A percentile compares a stretch with the other conserved stretches of the same genome.
phyloP scores from a whole-genome alignment of 2,797 vertebrate species.

The Anas capensis region DNA sequence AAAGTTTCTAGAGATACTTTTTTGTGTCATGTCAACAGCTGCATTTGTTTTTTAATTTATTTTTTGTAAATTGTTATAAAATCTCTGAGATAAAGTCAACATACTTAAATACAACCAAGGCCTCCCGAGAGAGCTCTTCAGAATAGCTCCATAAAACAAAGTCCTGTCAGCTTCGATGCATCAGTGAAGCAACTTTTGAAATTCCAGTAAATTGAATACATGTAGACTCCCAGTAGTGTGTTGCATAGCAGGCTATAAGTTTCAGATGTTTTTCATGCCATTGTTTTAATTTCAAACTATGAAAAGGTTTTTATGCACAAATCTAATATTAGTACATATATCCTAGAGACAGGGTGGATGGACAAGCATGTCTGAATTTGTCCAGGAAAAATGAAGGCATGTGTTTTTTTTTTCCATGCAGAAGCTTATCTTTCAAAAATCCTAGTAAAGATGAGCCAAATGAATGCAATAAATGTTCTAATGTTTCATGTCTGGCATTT shows the following conservation, averaged over 20 bases:
- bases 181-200: background rate
- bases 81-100: background rate
- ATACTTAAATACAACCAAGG: background rate
- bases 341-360: background rate
- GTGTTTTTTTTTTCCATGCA: background rate
- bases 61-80: background rate
- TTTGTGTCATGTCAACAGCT: background rate
- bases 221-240: background rate
- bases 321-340: slow-evolving; percentile 31
- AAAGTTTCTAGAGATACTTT: background rate
- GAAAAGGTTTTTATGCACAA: background rate
- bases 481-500: slow-evolving; percentile 55
- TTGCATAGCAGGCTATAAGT: background rate
- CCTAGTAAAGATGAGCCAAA: slow-evolving; percentile 33
- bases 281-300: slow-evolving; percentile 27
- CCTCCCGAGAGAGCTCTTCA: background rate
- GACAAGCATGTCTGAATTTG: slow-evolving; percentile 1
- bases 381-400: slow-evolving; percentile 28
- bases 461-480: slow-evolving; percentile 52
- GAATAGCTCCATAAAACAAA: background rate
- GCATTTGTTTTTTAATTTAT: background rate
- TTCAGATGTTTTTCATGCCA: background rate
- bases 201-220: background rate
- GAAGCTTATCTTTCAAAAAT: slow-evolving; percentile 57
- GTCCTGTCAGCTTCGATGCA: background rate